Evolutionary conservation across 1,140 invertebrate genomes (phyloP).

Genomic region (Manduca sexta): DNA sequence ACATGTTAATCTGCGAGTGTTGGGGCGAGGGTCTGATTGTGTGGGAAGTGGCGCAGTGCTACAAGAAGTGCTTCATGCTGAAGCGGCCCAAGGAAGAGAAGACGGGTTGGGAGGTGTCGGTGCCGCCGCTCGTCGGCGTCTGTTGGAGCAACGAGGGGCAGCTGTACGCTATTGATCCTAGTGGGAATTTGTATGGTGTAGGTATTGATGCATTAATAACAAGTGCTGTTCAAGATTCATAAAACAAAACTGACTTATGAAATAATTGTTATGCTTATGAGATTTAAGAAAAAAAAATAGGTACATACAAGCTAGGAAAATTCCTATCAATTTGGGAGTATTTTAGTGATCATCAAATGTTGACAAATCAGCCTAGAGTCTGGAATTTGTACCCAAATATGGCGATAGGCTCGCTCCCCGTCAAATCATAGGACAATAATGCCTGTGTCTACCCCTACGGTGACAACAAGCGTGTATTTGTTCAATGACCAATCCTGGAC

Average conservation of each 20-base stretch:
- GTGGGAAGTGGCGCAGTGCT: constrained; percentile 64
- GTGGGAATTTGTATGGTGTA: constrained; percentile 53
- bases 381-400: no score
- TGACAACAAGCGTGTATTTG: not conserved
- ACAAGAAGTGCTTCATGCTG: constrained; percentile 52
- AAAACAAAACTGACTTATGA: no score
- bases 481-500: not conserved
- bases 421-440: no score
- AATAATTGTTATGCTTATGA: no score
- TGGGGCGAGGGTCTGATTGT: constrained; percentile 56
- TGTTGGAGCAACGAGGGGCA: constrained; percentile 60
- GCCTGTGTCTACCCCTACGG: not conserved
- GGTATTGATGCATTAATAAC: no score
- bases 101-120: constrained; percentile 41
- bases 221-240: no score
- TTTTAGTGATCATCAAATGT: no score
- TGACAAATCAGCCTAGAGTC: no score
- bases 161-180: constrained; percentile 53
- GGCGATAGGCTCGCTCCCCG: no score
- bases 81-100: constrained; percentile 37
- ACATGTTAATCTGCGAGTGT: constrained; percentile 49
- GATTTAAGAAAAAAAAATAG: no score
- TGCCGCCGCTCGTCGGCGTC: constrained; percentile 37
- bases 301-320: no score
- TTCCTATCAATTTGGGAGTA: no score